Evolutionary conservation across 2,888 invertebrate species (phyloP).

Genomic region (Eueremaeus valkanovi): DNA sequence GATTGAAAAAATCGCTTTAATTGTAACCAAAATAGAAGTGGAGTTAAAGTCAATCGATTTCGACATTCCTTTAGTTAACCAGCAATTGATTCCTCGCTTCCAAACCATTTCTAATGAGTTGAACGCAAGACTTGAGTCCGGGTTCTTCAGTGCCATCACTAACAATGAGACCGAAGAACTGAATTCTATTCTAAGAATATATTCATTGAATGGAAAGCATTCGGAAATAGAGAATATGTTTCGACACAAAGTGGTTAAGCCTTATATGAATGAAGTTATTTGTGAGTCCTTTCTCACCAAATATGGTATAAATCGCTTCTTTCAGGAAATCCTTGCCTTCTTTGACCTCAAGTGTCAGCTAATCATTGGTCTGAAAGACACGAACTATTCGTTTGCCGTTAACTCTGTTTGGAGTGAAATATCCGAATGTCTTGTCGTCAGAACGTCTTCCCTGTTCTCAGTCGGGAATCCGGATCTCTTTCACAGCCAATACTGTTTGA

Average conservation of each 20-base stretch:
- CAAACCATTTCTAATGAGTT: slow-evolving; percentile 51
- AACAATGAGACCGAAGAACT: slow-evolving; percentile 50
- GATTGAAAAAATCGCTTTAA: slow-evolving; percentile 10
- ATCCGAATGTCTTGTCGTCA: slow-evolving; percentile 57
- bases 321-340: slow-evolving; percentile 65
- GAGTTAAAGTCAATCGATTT: slow-evolving; percentile 3
- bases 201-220: slow-evolving; percentile 65
- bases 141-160: slow-evolving; percentile 52
- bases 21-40: slow-evolving; percentile 18
- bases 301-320: slow-evolving; percentile 66
- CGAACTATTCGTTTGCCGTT: slow-evolving; percentile 60
- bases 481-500: slow-evolving; percentile 72
- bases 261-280: slow-evolving; percentile 60
- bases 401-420: slow-evolving; percentile 77
- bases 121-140: slow-evolving; percentile 53
- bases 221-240: slow-evolving; percentile 68
- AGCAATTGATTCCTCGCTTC: slow-evolving; percentile 37
- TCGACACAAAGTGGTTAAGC: slow-evolving; percentile 64
- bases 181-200: slow-evolving; percentile 57
- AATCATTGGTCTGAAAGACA: slow-evolving; percentile 50
- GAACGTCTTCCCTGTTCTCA: slow-evolving; percentile 72
- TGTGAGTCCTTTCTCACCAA: slow-evolving; percentile 59
- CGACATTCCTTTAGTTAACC: not conserved
- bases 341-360: slow-evolving; percentile 58
- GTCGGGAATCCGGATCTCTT: slow-evolving; percentile 87